Conservation (phyloP, 2,888 invertebrate species). For the Agrochola litura region DNA sequence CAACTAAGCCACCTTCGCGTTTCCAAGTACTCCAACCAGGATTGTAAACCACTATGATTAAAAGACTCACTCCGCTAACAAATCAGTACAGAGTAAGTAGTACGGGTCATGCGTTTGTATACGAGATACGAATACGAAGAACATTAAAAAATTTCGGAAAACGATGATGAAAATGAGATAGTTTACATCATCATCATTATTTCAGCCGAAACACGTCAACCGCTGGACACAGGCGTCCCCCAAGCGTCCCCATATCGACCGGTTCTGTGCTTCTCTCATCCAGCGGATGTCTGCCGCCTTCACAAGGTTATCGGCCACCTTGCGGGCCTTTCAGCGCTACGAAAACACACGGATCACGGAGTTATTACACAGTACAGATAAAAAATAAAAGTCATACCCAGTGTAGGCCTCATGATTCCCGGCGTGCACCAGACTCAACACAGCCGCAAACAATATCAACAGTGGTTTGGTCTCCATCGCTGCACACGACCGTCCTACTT, state of each 20-base stretch:
- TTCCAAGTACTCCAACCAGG: not conserved
- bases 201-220: not conserved
- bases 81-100: too few relatives aligned
- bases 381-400: constrained; percentile 14
- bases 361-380: not conserved
- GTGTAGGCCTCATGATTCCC: constrained; percentile 45
- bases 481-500: constrained; percentile 1
- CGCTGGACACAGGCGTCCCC: not conserved
- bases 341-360: not conserved
- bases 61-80: too few relatives aligned
- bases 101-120: not conserved
- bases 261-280: not conserved
- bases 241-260: not conserved
- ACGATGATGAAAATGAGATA: not conserved
- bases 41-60: too few relatives aligned
- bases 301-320: not conserved
- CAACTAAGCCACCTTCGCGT: not conserved
- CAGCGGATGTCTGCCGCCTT: not conserved
- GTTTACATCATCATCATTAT: not conserved
- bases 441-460: constrained; percentile 19
- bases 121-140: not conserved
- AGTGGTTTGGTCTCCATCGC: constrained; percentile 20
- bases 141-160: not conserved
- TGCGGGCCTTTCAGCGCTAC: not conserved
- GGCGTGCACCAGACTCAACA: constrained; percentile 25